Conservation (phyloP, 2,888 invertebrate species). For the Reticulitermes lucifugus region DNA sequence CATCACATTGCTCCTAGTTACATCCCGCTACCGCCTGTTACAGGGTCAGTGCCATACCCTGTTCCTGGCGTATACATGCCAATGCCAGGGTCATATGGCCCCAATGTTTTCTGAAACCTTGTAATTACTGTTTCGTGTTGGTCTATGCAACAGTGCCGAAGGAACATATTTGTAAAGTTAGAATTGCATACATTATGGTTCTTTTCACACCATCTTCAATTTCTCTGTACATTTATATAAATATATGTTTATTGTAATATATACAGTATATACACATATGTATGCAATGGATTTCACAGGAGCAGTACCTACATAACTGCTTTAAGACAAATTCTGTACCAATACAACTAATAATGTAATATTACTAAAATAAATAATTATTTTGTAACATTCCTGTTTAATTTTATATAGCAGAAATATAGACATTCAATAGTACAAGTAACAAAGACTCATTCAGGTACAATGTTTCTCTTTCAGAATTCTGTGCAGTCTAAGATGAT, state of each 20-base stretch:
- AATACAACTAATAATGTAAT: neutral
- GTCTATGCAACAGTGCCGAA: neutral
- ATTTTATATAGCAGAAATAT: neutral
- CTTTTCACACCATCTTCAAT: neutral
- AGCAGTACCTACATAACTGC: neutral
- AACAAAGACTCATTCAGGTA: too few species aligned
- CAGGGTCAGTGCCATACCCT: constrained; percentile 73
- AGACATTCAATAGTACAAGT: neutral
- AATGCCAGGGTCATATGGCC: constrained; percentile 67
- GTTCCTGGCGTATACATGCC: constrained; percentile 82
- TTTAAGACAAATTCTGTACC: neutral
- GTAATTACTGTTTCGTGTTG: neutral
- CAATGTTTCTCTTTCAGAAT: too few species aligned
- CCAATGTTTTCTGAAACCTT: constrained; percentile 4
- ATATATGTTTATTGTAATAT: neutral
- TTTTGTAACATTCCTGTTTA: constrained; percentile 11
- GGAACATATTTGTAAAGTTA: neutral
- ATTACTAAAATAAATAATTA: neutral
- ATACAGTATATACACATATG: neutral
- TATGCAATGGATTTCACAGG: neutral
- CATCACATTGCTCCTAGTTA: constrained; percentile 18
- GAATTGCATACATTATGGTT: neutral
- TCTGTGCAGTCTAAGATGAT: too few species aligned
- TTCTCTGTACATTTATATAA: constrained; percentile 10
- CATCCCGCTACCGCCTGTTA: constrained; percentile 60